A percentile compares a stretch with the other conserved stretches of the same genome.
These are phyloP conservation scores for Polyboroides typus DNA, from an alignment of 2,797 vertebrate genomes.

Conservation along the genomic window DNA sequence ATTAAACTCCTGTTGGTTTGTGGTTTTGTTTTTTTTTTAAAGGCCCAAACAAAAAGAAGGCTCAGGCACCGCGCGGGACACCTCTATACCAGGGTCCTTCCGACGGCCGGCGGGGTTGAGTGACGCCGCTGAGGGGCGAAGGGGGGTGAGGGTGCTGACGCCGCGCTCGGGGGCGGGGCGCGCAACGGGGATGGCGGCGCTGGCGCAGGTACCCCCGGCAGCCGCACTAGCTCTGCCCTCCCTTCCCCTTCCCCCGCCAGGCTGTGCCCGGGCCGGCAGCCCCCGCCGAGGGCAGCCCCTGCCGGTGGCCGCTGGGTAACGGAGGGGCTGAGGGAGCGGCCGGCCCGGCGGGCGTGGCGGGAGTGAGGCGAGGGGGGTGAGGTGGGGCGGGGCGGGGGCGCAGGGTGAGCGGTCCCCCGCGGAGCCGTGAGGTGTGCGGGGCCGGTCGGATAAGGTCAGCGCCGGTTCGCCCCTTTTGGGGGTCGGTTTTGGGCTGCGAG, in stretches of 20 bases:
- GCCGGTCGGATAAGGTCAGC: neutral
- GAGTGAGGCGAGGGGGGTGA: neutral
- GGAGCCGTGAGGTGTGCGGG: neutral
- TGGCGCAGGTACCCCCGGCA: rapidly evolving
- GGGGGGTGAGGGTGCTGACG: too few relatives aligned
- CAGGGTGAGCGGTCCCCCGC: neutral
- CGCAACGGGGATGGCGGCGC: neutral
- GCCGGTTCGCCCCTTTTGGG: neutral
- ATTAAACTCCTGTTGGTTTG: too few relatives aligned
- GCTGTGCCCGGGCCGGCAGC: too few relatives aligned
- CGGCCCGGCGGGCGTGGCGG: neutral
- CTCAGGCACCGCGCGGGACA: rapidly evolving
- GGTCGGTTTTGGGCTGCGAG: neutral
- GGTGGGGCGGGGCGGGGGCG: neutral
- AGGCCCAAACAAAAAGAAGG: rapidly evolving
- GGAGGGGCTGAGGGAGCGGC: neutral
- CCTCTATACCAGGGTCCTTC: rapidly evolving
- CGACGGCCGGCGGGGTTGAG: rapidly evolving
- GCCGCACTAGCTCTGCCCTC: rapidly evolving
- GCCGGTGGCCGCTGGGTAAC: too few relatives aligned
- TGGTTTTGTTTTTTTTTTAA: too few relatives aligned
- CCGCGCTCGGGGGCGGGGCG: rapidly evolving
- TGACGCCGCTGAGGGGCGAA: neutral
- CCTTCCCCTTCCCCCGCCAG: too few relatives aligned
- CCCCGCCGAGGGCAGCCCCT: neutral